phyloP scores from a whole-genome alignment of 2,113 vertebrate species.

The Petaurus breviceps region DNA sequence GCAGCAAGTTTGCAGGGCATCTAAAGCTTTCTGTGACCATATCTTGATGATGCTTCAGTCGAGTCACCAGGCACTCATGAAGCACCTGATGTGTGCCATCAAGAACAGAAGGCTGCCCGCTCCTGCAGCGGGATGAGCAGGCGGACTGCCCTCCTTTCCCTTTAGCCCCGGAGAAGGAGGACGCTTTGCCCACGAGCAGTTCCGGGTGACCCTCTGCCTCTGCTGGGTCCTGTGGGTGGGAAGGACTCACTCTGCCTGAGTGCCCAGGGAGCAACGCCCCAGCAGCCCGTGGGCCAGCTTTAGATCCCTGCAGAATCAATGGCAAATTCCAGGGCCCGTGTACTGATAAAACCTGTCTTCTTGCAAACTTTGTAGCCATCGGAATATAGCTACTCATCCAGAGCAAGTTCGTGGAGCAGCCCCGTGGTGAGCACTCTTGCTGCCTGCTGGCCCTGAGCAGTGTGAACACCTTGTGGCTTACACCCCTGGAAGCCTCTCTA shows the following conservation, averaged over 20 bases:
- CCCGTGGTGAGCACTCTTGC: slow-evolving; percentile 90
- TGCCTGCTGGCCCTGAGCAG: slow-evolving; percentile 56
- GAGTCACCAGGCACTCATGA: background rate
- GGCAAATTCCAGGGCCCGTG: background rate
- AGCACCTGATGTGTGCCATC: background rate
- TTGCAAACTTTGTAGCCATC: slow-evolving; percentile 89
- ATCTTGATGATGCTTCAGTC: background rate
- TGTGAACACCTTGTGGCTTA: background rate
- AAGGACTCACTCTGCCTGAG: background rate
- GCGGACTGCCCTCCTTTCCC: background rate
- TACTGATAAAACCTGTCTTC: slow-evolving; percentile 70
- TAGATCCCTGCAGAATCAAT: background rate
- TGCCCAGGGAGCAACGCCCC: background rate
- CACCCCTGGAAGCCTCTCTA: background rate
- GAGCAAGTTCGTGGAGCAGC: slow-evolving; percentile 92
- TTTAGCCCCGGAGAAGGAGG: background rate
- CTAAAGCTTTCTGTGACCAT: background rate
- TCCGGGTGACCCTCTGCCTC: background rate
- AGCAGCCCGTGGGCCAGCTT: background rate
- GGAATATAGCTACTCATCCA: slow-evolving; percentile 94
- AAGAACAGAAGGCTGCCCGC: background rate
- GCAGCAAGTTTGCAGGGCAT: no score
- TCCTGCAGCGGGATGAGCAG: background rate
- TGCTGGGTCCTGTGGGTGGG: background rate
- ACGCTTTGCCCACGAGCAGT: background rate